A percentile compares a stretch with the other conserved stretches of the same genome.
phyloP scores from a whole-genome alignment of 2,888 invertebrate genomes.

The Thecocarcelia acutangulata region DNA sequence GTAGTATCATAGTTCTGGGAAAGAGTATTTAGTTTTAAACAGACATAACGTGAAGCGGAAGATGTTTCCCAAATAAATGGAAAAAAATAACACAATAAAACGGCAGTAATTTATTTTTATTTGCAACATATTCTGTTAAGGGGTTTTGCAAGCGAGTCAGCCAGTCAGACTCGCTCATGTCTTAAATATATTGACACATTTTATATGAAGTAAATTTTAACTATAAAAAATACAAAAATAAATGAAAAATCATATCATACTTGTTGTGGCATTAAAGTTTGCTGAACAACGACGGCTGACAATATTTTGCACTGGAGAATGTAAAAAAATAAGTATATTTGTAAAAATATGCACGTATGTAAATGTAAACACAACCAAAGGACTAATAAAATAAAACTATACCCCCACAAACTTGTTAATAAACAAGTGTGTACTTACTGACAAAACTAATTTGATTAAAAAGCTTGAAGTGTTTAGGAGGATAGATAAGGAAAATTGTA shows the following conservation, averaged over 20 bases:
- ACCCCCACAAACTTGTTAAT: neutral
- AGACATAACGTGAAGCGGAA: neutral
- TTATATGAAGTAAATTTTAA: constrained; percentile 8
- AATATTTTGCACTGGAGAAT: constrained; percentile 39
- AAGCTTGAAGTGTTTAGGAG: neutral
- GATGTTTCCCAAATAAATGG: neutral
- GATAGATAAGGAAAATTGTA: neutral
- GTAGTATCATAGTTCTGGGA: constrained; percentile 33
- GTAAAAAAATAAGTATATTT: neutral
- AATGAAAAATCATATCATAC: constrained; percentile 3
- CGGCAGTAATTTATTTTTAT: constrained; percentile 52
- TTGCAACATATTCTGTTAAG: constrained; percentile 29
- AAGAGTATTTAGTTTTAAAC: constrained; percentile 3
- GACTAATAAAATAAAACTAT: constrained; percentile 39
- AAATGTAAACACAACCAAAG: constrained; percentile 56
- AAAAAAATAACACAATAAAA: constrained; percentile 33
- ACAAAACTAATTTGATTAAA: constrained; percentile 35
- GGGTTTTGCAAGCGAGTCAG: constrained; percentile 33
- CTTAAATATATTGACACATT: constrained; percentile 30
- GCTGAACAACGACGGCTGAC: constrained; percentile 4
- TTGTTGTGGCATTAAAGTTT: constrained; percentile 36
- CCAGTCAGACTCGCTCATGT: constrained; percentile 29
- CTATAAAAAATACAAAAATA: constrained; percentile 3
- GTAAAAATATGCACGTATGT: constrained; percentile 24
- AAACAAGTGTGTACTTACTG: neutral